phyloP scores from a whole-genome alignment of 2,797 vertebrate genomes.

The Sandelia bainsii region DNA sequence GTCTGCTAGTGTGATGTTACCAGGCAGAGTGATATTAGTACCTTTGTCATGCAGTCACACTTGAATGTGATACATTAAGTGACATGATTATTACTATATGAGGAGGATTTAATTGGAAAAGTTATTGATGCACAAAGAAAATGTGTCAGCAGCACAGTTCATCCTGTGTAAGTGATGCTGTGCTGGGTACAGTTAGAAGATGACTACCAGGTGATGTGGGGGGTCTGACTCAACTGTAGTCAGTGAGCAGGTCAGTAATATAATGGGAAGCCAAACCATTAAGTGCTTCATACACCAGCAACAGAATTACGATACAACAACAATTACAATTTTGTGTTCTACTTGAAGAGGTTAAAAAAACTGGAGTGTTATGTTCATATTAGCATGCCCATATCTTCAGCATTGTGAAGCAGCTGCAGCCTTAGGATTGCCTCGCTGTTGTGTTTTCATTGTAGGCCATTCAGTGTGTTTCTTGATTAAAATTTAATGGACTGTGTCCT shows the following conservation, averaged over 20 bases:
- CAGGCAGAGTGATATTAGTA: constrained; percentile 2
- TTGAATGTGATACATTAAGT: constrained; percentile 14
- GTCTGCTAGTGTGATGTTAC: not conserved
- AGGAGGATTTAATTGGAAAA: constrained; percentile 15
- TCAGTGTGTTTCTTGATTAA: constrained; percentile 24
- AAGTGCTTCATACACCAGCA: no score
- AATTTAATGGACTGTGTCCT: constrained; percentile 21
- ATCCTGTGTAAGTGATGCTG: not conserved
- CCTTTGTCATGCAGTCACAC: constrained; percentile 26
- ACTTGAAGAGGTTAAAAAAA: no score
- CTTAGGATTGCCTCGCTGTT: no score
- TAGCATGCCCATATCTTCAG: no score
- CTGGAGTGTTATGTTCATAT: no score
- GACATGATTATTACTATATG: constrained; percentile 16
- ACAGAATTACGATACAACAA: no score
- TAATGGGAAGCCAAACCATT: no score
- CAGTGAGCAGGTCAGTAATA: no score
- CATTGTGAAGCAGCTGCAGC: no score
- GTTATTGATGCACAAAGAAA: constrained; percentile 4
- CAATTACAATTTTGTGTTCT: no score
- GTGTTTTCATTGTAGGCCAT: not conserved
- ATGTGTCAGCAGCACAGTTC: constrained; percentile 3
- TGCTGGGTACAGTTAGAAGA: not conserved
- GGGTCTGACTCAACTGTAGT: no score
- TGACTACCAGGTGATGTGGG: no score